Evolutionary conservation across 2,797 vertebrate genomes (phyloP).

Genomic region (Nasua narica): DNA sequence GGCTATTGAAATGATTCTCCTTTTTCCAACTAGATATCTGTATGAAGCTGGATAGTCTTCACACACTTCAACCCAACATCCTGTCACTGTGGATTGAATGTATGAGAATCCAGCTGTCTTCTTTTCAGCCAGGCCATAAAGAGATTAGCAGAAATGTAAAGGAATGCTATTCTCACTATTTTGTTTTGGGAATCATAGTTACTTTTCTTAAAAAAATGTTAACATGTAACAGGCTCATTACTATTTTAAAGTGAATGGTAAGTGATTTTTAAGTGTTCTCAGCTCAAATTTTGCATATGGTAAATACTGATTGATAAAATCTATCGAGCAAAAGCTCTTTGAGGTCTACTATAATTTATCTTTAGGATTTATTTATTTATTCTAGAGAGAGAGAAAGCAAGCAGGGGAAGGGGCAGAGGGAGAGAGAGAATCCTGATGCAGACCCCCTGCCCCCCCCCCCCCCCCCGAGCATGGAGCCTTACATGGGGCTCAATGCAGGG

Average conservation of each 20-base stretch:
- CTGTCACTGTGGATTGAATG: neutral
- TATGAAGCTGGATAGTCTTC: neutral
- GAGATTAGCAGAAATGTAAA: neutral
- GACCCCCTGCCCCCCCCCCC: neutral
- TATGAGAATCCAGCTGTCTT: slow-evolving; percentile 14
- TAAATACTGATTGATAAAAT: neutral
- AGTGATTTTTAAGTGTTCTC: neutral
- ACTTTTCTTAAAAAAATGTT: slow-evolving; percentile 19
- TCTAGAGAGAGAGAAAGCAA: neutral
- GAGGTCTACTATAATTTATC: neutral
- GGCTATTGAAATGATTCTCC: neutral
- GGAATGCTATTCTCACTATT: neutral
- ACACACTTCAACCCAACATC: neutral
- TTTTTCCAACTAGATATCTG: neutral
- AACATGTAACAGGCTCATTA: neutral
- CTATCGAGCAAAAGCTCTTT: neutral
- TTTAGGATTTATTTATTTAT: neutral
- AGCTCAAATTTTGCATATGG: slow-evolving; percentile 17
- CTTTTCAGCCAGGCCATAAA: neutral
- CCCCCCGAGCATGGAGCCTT: neutral
- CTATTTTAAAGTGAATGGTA: slow-evolving; percentile 29
- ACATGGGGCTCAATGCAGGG: neutral
- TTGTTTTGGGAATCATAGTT: slow-evolving; percentile 25
- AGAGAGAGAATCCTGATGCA: neutral
- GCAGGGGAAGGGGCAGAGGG: neutral